Base-by-base conservation (phyloP, 2,888 invertebrate genomes). In the Pteria penguin region DNA sequence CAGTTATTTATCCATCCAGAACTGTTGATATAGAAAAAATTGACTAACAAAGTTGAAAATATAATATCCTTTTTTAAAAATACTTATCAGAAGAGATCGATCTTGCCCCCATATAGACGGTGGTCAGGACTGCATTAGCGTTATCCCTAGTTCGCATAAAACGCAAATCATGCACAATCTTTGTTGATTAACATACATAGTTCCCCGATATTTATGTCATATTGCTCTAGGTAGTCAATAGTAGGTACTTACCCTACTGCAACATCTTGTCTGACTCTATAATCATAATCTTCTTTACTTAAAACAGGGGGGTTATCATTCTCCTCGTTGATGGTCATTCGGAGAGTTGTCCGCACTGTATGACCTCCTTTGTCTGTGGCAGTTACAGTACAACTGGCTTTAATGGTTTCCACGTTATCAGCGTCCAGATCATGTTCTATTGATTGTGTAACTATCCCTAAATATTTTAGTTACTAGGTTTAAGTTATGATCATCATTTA, bases 241-340 rank as follows among this genome's bases (percentile, higher is more conserved):
- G n/a, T n/a, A n/a, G n/a, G n/a, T n/a, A 18, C 45, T 14, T 45
- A 45, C 2, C 76, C 75, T 1, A 76, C 55, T 8, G 32, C 27
- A 1, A 76, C 76, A 54, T 74, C 72, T 26, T 81, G 78, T 2
- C 71, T 52, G 2, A 81, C 75, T 8, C 67, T 61, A 57, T 63
- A 71, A 1, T 57, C 33, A 45, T 82, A 84, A 0, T 76, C 63
- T 2, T 71, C 61, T 14, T 78, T 58, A 18, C 72, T 36, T 1
- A 84, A 61, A 0, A 67, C 65, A 1, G 84, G 84, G 2, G 75
- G 57, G 54, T 83, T 82, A 54, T 84, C 84, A 60, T 84, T 79
- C 3, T 75, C 75, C 24, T 79, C 82, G 3, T 78, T 58, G 0
- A 82, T 62, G 8, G 63, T 68, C 5, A 84, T 82, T 29, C 58